These are phyloP conservation scores for Aplocera efformata DNA, from an alignment of 2,888 invertebrate species.

Conservation along the genomic window DNA sequence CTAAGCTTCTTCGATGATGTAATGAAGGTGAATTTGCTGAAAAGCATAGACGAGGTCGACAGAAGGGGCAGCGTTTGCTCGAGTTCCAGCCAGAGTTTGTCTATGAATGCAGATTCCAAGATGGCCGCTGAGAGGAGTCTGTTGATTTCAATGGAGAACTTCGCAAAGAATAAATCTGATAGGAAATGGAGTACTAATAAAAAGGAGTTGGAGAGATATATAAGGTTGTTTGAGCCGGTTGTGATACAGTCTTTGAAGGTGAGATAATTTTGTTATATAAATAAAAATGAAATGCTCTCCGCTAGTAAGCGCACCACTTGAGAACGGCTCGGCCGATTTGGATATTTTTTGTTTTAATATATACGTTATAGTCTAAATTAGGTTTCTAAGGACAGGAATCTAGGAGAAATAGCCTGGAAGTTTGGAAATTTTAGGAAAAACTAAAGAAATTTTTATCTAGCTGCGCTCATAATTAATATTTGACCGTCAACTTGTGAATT, in stretches of 20 bases:
- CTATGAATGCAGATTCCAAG: conserved; percentile 51
- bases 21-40: conserved; percentile 49
- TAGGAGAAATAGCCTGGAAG: too few species aligned
- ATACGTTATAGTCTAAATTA: too few species aligned
- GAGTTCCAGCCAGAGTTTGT: conserved; percentile 57
- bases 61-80: conserved; percentile 56
- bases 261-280: conserved; percentile 21
- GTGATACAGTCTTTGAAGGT: conserved; percentile 96
- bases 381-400: too few species aligned
- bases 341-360: too few species aligned
- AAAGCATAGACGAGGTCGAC: conserved; percentile 32
- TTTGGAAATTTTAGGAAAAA: too few species aligned
- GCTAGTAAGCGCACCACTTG: too few species aligned
- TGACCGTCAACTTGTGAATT: too few species aligned
- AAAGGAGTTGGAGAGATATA: conserved; percentile 85
- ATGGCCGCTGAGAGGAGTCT: conserved; percentile 60
- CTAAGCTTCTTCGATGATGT: conserved; percentile 55
- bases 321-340: too few species aligned
- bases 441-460: too few species aligned
- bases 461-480: too few species aligned
- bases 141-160: conserved; percentile 67
- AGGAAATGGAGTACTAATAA: conserved; percentile 74
- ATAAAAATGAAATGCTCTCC: too few species aligned
- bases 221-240: conserved; percentile 95
- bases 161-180: conserved; percentile 67